Evolutionary conservation across 2,797 vertebrate genomes (phyloP).

Genomic region (Tolypeutes matacus): DNA sequence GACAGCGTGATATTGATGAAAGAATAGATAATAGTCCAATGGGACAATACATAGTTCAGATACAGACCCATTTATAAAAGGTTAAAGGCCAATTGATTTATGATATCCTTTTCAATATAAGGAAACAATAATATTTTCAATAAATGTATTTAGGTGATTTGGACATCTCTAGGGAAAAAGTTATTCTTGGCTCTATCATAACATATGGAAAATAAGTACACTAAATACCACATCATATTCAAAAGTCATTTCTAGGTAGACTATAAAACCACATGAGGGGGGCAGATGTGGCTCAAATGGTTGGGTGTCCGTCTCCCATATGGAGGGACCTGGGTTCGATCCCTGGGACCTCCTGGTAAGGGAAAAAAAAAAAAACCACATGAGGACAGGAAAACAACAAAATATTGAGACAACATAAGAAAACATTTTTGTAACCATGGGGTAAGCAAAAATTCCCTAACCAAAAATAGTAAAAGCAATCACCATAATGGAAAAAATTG

Average conservation of each 20-base stretch:
- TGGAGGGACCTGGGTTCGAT: no score
- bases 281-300: no score
- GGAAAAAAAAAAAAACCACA: no score
- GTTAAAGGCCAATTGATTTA: background rate
- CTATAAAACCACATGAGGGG: background rate
- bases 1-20: background rate
- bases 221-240: background rate
- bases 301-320: no score
- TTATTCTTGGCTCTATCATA: background rate
- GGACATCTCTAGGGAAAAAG: background rate
- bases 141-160: background rate
- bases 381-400: background rate
- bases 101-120: background rate
- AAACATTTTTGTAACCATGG: background rate
- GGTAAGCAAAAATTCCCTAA: background rate
- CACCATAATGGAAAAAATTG: background rate
- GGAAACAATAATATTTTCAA: background rate
- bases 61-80: background rate
- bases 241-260: background rate
- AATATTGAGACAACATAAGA: background rate
- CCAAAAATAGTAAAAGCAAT: background rate
- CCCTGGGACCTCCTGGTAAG: no score
- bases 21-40: background rate
- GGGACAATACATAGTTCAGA: background rate
- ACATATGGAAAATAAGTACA: background rate